Conservation (phyloP, 2,797 vertebrate genomes). For the Hydrolagus colliei region DNA sequence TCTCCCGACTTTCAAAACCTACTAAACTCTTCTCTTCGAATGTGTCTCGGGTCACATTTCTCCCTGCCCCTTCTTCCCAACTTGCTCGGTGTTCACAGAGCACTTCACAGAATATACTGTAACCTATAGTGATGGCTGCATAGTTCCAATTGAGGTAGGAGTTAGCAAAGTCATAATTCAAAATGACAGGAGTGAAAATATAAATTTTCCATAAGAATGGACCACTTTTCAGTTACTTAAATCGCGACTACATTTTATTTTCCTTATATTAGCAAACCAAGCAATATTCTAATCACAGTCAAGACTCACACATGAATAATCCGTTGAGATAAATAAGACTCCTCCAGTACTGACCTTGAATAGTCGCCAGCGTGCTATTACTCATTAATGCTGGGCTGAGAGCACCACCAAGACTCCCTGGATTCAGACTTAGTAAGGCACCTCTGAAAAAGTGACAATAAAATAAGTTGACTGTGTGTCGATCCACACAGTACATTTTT, state of each 20-base stretch:
- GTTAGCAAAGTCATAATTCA: no score
- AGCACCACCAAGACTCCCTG: slow-evolving; percentile 78
- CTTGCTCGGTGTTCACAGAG: no score
- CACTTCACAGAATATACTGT: no score
- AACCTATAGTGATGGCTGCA: no score
- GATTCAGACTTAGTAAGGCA: slow-evolving; percentile 86
- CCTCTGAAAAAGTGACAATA: slow-evolving; percentile 60
- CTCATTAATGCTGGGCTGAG: slow-evolving; percentile 91
- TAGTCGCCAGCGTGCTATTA: slow-evolving; percentile 95
- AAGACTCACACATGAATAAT: background rate
- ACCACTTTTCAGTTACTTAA: background rate
- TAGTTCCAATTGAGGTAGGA: no score
- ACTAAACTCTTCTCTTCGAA: no score
- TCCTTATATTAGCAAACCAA: background rate
- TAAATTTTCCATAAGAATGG: background rate
- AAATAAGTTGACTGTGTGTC: background rate
- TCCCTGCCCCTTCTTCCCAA: no score
- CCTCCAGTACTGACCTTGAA: slow-evolving; percentile 76
- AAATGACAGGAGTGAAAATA: background rate
- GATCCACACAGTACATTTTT: background rate
- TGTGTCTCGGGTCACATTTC: no score
- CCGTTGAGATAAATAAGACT: background rate
- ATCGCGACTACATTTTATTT: background rate
- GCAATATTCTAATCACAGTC: background rate
- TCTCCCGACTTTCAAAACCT: no score